A percentile compares a stretch with the other conserved stretches of the same genome.
Evolutionary conservation across 1,140 invertebrate genomes (phyloP).

Genomic region (Parapsyche elsis): DNA sequence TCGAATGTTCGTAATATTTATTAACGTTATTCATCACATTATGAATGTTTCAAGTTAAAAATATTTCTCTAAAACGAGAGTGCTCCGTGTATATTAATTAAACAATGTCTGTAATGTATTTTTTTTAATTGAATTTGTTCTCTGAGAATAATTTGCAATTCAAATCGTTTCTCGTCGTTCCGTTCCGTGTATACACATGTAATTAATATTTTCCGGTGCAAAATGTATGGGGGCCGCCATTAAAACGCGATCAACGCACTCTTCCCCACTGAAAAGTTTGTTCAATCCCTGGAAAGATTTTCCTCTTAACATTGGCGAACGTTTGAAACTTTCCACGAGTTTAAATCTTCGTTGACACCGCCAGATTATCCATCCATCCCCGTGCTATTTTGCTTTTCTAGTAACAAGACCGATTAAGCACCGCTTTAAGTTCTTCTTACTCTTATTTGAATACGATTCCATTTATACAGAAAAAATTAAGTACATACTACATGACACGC

Average conservation of each 20-base stretch:
- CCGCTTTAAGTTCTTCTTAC: no score
- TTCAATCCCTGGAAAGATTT: slow-evolving; percentile 23
- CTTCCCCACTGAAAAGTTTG: neutral
- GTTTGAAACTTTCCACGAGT: slow-evolving; percentile 10
- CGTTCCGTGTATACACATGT: neutral
- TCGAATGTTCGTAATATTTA: no score
- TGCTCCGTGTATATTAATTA: no score
- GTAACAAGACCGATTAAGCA: neutral
- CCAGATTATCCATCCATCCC: slow-evolving; percentile 21
- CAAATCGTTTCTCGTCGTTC: neutral
- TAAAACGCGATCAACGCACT: slow-evolving; percentile 1
- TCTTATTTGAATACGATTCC: no score
- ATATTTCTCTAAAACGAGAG: no score
- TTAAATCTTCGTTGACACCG: slow-evolving; percentile 28
- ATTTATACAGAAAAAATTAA: no score
- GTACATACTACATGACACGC: no score
- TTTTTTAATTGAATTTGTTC: no score
- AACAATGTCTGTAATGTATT: no score
- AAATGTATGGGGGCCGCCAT: slow-evolving; percentile 14
- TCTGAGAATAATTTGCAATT: neutral
- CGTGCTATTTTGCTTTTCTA: neutral
- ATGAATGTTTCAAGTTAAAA: no score
- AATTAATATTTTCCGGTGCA: slow-evolving; percentile 7
- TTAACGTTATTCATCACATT: no score
- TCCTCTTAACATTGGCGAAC: neutral